Evolutionary conservation across 53 echinoderm and acorn worm species (phyloP).

Genomic region (Crossaster papposus): DNA sequence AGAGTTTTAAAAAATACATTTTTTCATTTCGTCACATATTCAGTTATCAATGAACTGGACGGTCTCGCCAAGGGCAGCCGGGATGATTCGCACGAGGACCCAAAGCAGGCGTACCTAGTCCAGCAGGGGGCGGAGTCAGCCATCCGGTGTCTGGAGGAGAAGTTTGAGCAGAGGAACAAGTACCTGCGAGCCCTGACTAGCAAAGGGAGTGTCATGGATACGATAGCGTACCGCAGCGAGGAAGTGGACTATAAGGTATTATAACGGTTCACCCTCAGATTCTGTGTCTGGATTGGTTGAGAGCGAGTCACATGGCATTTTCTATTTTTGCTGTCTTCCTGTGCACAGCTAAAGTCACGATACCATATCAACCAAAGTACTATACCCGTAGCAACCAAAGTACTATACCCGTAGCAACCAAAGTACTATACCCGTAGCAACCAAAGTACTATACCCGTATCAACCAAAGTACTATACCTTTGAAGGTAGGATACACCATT

Average conservation of each 20-base stretch:
- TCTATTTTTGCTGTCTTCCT: too few relatives aligned
- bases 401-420: too few relatives aligned
- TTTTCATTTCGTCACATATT: not conserved
- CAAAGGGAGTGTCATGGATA: constrained; percentile 84
- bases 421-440: too few relatives aligned
- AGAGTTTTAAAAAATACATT: not conserved
- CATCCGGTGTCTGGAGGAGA: constrained; percentile 81
- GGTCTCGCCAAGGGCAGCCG: constrained; percentile 81
- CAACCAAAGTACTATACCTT: too few relatives aligned
- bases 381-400: too few relatives aligned
- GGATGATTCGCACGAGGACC: constrained; percentile 59
- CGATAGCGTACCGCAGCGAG: constrained; percentile 90
- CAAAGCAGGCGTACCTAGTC: constrained; percentile 59
- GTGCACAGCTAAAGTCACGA: too few relatives aligned
- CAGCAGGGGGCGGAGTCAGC: constrained; percentile 71
- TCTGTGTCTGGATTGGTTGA: too few relatives aligned
- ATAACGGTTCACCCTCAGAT: too few relatives aligned
- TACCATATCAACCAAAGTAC: too few relatives aligned
- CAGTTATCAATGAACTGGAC: constrained; percentile 98
- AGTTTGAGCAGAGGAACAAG: constrained; percentile 83
- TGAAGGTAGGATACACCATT: too few relatives aligned
- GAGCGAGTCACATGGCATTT: too few relatives aligned
- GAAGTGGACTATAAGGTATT: constrained; percentile 86
- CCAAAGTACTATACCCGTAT: too few relatives aligned
- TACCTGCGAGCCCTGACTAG: constrained; percentile 84